Evolutionary conservation across 1,140 invertebrate genomes (phyloP).

Genomic region (Cydia strobilella): DNA sequence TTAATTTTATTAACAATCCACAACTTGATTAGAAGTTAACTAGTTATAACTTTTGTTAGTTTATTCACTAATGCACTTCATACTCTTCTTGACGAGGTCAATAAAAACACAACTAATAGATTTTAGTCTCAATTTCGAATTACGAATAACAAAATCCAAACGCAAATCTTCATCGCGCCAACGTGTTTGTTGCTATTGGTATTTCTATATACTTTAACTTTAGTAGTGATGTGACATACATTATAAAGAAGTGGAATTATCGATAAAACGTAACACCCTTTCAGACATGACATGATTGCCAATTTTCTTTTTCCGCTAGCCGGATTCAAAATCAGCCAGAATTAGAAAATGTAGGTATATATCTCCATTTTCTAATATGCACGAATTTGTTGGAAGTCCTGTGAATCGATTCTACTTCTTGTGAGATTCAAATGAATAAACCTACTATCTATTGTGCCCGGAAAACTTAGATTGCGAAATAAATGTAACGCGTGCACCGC

Average conservation of each 20-base stretch:
- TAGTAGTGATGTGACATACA: background rate
- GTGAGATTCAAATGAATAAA: too few species aligned
- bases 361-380: too few species aligned
- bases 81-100: background rate
- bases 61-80: background rate
- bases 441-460: too few species aligned
- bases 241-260: background rate
- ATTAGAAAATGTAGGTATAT: too few species aligned
- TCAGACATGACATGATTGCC: background rate
- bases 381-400: too few species aligned
- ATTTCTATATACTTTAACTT: background rate
- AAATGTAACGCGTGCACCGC: too few species aligned
- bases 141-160: background rate
- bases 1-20: background rate
- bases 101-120: background rate
- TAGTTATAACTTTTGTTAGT: background rate
- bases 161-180: background rate
- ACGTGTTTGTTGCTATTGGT: conserved; percentile 9
- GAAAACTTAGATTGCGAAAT: too few species aligned
- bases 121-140: background rate
- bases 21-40: conserved; percentile 12
- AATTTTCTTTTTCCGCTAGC: too few species aligned
- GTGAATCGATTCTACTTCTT: too few species aligned
- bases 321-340: too few species aligned
- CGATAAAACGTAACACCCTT: background rate